A percentile compares a stretch with the other conserved stretches of the same genome.
phyloP scores from a whole-genome alignment of 2,113 vertebrate species.

The Cavia porcellus region DNA sequence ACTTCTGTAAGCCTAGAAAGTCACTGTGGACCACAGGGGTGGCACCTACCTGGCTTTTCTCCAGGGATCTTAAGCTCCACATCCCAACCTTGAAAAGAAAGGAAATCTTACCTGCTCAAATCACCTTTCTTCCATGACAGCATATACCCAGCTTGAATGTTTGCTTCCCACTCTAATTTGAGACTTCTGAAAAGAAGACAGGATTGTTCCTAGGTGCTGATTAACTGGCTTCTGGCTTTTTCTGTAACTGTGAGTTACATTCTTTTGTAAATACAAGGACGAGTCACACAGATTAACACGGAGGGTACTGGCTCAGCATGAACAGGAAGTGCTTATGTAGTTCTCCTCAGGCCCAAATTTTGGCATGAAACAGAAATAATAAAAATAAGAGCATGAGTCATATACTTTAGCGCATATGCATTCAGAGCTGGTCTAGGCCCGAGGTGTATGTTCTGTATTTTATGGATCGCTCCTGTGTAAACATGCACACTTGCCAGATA shows the following conservation, averaged over 20 bases:
- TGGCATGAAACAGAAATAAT: neutral
- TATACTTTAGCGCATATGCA: neutral
- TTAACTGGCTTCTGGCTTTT: slow-evolving; percentile 18
- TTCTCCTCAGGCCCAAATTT: neutral
- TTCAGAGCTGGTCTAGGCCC: neutral
- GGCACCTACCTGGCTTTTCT: neutral
- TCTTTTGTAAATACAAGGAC: slow-evolving; percentile 29
- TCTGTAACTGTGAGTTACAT: slow-evolving; percentile 5
- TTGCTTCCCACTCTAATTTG: neutral
- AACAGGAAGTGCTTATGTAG: neutral
- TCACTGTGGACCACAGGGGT: neutral
- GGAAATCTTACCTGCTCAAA: neutral
- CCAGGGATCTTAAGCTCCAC: neutral
- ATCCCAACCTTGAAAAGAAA: slow-evolving; percentile 35
- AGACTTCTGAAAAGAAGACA: slow-evolving; percentile 40
- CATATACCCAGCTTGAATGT: neutral
- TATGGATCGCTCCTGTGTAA: neutral
- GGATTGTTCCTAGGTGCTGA: neutral
- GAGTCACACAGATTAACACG: neutral
- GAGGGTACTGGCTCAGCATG: neutral
- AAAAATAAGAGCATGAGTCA: neutral
- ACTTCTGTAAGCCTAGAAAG: neutral
- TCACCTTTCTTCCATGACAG: neutral
- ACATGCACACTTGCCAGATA: neutral
- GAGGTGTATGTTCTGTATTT: neutral